Conservation (phyloP, 1,140 invertebrate genomes). For the Drosophila lini region DNA sequence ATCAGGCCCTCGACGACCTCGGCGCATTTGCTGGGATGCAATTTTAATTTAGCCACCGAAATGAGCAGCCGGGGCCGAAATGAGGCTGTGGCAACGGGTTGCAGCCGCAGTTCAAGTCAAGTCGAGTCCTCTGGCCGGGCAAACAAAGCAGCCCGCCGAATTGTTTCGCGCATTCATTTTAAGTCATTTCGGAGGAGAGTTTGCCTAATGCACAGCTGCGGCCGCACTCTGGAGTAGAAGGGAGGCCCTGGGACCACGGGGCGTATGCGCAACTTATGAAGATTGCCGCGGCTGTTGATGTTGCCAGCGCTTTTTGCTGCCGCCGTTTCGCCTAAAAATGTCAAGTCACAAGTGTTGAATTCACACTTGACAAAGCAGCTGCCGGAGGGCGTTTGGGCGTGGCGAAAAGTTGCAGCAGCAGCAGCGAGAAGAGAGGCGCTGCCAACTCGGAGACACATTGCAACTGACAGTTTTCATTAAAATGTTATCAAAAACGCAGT, state of each 20-base stretch:
- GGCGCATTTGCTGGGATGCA: slow-evolving; percentile 67
- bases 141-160: slow-evolving; percentile 69
- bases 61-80: slow-evolving; percentile 60
- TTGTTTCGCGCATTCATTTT: slow-evolving; percentile 68
- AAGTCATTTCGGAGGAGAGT: slow-evolving; percentile 51
- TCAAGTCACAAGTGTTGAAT: slow-evolving; percentile 83
- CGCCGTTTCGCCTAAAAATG: slow-evolving; percentile 74
- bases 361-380: slow-evolving; percentile 79
- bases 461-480: slow-evolving; percentile 82
- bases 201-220: slow-evolving; percentile 77
- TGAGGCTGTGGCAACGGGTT: slow-evolving; percentile 13
- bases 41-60: slow-evolving; percentile 77
- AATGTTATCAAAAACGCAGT: slow-evolving; percentile 80
- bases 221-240: slow-evolving; percentile 20
- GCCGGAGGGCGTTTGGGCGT: slow-evolving; percentile 42
- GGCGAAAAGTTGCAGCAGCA: slow-evolving; percentile 36
- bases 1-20: slow-evolving; percentile 35
- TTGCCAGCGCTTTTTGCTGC: slow-evolving; percentile 24
- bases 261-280: slow-evolving; percentile 79
- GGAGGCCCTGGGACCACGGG: slow-evolving; percentile 18
- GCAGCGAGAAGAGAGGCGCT: slow-evolving; percentile 2
- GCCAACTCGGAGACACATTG: slow-evolving; percentile 53
- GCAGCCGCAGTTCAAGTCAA: slow-evolving; percentile 26
- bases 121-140: slow-evolving; percentile 36
- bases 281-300: slow-evolving; percentile 63